Evolutionary conservation across 2,888 invertebrate species (phyloP).

Genomic region (Thysanoteuthis rhombus): DNA sequence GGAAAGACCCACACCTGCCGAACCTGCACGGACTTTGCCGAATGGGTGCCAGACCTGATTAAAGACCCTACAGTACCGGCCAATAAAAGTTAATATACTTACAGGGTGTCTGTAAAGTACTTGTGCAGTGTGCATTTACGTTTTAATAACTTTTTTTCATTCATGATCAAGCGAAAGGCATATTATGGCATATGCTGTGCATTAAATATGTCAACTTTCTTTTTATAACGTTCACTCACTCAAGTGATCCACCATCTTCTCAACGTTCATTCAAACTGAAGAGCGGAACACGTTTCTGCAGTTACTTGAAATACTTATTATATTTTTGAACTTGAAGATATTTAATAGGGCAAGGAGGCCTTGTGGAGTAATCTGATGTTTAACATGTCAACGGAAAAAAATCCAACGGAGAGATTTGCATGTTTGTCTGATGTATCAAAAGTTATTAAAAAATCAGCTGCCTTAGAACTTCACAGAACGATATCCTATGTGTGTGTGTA

Average conservation of each 20-base stretch:
- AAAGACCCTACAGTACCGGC: neutral
- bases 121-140: neutral
- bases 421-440: neutral
- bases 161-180: neutral
- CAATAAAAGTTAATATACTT: neutral
- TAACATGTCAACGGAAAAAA: neutral
- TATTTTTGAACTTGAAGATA: neutral
- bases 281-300: neutral
- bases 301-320: neutral
- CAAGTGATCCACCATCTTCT: neutral
- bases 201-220: neutral
- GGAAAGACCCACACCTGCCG: neutral
- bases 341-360: neutral
- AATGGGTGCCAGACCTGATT: neutral
- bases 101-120: neutral
- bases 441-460: neutral
- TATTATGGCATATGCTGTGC: neutral
- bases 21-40: neutral
- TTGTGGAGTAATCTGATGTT: too few relatives aligned
- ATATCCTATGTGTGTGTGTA: neutral
- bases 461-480: neutral
- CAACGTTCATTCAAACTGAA: neutral
- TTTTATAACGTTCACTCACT: neutral
- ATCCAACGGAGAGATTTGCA: neutral
- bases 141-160: neutral